These are phyloP conservation scores for Stenichneumon culpator DNA, from an alignment of 2,888 invertebrate species.

Conservation along the genomic window DNA sequence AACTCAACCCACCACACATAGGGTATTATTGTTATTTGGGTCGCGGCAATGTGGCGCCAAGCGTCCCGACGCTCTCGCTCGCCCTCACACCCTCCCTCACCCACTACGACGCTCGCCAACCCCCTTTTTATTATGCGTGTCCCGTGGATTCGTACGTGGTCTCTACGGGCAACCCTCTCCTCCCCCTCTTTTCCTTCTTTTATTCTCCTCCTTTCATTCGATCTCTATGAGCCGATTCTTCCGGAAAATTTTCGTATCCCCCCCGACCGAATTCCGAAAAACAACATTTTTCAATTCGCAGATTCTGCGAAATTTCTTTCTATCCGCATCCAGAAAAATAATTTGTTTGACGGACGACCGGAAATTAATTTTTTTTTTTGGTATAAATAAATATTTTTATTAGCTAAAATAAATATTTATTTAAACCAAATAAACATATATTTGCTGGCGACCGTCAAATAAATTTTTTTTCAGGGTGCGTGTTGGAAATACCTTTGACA, in stretches of 20 bases:
- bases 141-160: conserved; percentile 52
- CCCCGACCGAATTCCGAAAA: not conserved
- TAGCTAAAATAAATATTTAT: no score
- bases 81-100: conserved; percentile 45
- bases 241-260: not conserved
- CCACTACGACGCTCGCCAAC: conserved; percentile 34
- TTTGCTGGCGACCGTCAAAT: no score
- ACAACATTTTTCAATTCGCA: not conserved
- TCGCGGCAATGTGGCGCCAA: conserved; percentile 82
- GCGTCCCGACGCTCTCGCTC: conserved; percentile 75
- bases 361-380: no score
- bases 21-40: conserved; percentile 81
- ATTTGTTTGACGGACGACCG: no score
- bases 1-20: conserved; percentile 57
- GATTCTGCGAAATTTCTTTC: not conserved
- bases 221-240: conserved; percentile 33
- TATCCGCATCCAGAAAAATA: no score
- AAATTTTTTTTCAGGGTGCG: no score
- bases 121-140: conserved; percentile 63
- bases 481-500: no score
- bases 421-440: no score
- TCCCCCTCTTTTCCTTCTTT: not conserved
- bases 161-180: conserved; percentile 39
- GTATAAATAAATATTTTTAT: no score
- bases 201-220: conserved; percentile 7